Base-by-base conservation (phyloP, 2,888 invertebrate species). In the Drosophila limbata region DNA sequence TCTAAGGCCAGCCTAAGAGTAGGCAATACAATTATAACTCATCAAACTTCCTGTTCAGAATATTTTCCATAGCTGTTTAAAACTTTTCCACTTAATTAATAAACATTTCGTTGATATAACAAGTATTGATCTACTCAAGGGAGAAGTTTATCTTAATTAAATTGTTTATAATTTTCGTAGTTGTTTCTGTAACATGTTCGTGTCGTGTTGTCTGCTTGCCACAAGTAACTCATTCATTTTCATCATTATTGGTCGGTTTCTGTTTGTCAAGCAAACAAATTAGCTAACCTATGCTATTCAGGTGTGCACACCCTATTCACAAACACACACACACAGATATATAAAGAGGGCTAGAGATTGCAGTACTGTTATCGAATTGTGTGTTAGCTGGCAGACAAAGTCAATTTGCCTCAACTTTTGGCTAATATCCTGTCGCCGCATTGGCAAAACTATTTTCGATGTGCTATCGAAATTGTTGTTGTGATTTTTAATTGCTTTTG, bases 341-440 rank as follows among this genome's bases (percentile, higher is more conserved):
- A 39, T 25, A 15, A 19, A 11, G 15, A 31, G 1, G 28, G 9
- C 19, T 39, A 42, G 37, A 31, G 47, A n/a, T 33, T 40, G 35
- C n/a, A 15, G 19, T 42, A 19, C 50, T 44, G 35, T 31, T 73
- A 74, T 69, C 59, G 42, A 62, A 66, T 60, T 64, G 71, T 60
- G 56, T 50, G 35, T 55, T 56, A 42, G 28, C n/a, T 69, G 65
- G 39, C 68, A 78, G 75, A 68, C 61, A 84, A 73, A 84, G 73
- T 73, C 84, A 75, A 84, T 81, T 86, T 72, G 71, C 52, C 66
- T 73, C 67, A 84, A 86, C 76, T 86, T 79, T 80, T 70, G 57
- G 84, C 87, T 84, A 84, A 84, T 84, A 84, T 84, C 84, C 84
- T 84, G 84, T 84, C 78, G 84, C 68, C 84, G 72, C 79, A 69